These are phyloP conservation scores for Dryocosmus kuriphilus DNA, from an alignment of 2,888 invertebrate genomes.

Conservation along the genomic window DNA sequence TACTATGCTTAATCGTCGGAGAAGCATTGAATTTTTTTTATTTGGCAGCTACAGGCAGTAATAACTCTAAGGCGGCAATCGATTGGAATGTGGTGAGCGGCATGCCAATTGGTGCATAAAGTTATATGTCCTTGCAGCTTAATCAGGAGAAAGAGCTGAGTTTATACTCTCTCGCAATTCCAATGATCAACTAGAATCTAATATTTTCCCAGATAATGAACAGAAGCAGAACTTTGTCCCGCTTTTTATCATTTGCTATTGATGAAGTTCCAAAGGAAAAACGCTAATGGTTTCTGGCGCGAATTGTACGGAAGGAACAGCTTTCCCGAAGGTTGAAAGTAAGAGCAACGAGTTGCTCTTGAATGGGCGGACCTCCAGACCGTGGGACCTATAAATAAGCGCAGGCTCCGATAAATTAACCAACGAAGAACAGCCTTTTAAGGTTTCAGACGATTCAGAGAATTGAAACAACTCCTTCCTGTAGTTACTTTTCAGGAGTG, in stretches of 20 bases:
- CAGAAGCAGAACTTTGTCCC: not conserved
- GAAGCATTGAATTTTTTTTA: constrained; percentile 23
- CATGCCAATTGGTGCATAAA: constrained; percentile 31
- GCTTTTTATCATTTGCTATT: constrained; percentile 43
- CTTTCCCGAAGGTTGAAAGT: constrained; percentile 51
- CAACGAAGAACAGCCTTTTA: constrained; percentile 51
- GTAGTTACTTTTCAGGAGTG: constrained; percentile 38
- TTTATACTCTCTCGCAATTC: constrained; percentile 1
- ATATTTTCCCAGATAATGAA: not conserved
- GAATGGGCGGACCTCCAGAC: constrained; percentile 51
- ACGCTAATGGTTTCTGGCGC: constrained; percentile 56
- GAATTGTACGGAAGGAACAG: constrained; percentile 48
- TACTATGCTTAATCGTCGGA: constrained; percentile 20
- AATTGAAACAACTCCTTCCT: constrained; percentile 52
- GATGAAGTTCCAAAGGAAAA: constrained; percentile 53
- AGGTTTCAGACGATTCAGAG: constrained; percentile 45
- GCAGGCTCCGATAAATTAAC: constrained; percentile 57
- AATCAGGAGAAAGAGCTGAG: constrained; percentile 9
- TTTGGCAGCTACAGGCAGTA: constrained; percentile 26
- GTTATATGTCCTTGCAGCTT: constrained; percentile 22
- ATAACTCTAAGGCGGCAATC: constrained; percentile 29
- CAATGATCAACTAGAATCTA: not conserved
- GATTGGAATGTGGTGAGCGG: constrained; percentile 30
- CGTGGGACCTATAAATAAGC: constrained; percentile 57
- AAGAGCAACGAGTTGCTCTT: constrained; percentile 50